A percentile compares a stretch with the other conserved stretches of the same genome.
Conservation (phyloP, 2,113 vertebrate genomes). For the Ciconia boyciana region DNA sequence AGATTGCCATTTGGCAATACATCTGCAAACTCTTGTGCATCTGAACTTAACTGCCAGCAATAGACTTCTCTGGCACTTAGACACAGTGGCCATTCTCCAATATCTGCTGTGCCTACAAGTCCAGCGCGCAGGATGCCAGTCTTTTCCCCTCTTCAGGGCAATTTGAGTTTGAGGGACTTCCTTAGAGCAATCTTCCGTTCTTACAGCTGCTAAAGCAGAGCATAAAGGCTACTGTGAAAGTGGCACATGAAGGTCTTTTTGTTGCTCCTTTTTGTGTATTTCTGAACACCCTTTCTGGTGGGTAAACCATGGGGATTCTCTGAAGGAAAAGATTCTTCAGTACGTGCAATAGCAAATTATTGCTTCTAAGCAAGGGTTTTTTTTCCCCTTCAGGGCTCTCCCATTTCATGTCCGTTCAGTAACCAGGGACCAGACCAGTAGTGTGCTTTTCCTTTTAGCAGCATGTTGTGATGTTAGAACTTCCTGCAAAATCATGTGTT, state of each 20-base stretch:
- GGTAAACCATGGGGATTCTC: not conserved
- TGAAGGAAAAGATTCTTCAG: not conserved
- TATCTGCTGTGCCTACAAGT: not conserved
- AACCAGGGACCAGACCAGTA: not conserved
- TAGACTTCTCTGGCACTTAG: not conserved
- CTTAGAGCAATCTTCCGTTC: not conserved
- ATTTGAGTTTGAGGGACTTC: not conserved
- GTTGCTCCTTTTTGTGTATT: not conserved
- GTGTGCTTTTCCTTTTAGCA: conserved; percentile 35
- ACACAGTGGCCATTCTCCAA: rapidly evolving
- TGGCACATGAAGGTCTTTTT: not conserved
- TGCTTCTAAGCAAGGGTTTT: not conserved
- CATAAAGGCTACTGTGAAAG: not conserved
- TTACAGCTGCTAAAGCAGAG: not conserved
- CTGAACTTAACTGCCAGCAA: not conserved
- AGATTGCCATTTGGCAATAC: not conserved
- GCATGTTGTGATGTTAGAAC: conserved; percentile 19
- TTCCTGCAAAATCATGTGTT: conserved; percentile 46
- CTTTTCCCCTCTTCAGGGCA: not conserved
- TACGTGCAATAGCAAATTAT: not conserved
- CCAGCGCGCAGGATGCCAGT: not conserved
- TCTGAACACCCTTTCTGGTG: not conserved
- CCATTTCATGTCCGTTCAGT: not conserved
- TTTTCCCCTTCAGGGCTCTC: not conserved
- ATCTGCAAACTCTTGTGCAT: not conserved